Evolutionary conservation across 53 echinoderm and acorn worm genomes (phyloP), one percentile per base, ranked within the genome.

Genomic region (Crossaster papposus): DNA sequence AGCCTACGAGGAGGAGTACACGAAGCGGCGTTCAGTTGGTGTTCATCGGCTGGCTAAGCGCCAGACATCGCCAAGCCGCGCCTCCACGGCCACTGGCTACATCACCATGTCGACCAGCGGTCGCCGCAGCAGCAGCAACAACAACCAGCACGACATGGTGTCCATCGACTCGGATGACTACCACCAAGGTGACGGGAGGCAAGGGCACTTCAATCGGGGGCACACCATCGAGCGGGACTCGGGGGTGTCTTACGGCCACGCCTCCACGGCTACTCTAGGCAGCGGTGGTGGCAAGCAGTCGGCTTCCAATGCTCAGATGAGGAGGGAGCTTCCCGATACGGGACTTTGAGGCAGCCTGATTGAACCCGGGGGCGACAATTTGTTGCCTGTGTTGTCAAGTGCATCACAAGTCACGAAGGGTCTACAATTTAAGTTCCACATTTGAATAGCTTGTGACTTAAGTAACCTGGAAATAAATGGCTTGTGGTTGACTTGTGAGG

Each of bases 1-100:
- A 80, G 94, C 92, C 22, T 94, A 90, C 38, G 94, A 94, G 51
- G 86, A 87, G 22, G 90, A 92, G 14, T 87, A 87, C 23, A 75
- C 36, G 58, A 87, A 77, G 36, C 62, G 58, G 17, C 75, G 87
- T 1, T 28, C 29, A 35, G 76, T 62, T 34, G 87, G 87, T 24
- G 31, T 87, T 2, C 87, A 87, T 17, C 54, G 62, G 30, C 28
- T 87, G 32, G 35, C 55, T 12, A 82, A 82, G 34, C 82, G 77
- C 1, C 87, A 87, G 38, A 87, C 76, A 0, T 87, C 87, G 3
- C 87, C 87, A 5, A 87, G 87, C 37, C 32, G 87, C 3, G 53
- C 87, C 12, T 87, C 87, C 13, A 87, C 87, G 14, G 87, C 87
- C 17, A 87, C 87, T 1, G 87, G 87, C 15, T 87, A 87, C 77